These are phyloP conservation scores for Podarcis cretensis DNA, from an alignment of 2,113 vertebrate genomes.

Conservation along the genomic window DNA sequence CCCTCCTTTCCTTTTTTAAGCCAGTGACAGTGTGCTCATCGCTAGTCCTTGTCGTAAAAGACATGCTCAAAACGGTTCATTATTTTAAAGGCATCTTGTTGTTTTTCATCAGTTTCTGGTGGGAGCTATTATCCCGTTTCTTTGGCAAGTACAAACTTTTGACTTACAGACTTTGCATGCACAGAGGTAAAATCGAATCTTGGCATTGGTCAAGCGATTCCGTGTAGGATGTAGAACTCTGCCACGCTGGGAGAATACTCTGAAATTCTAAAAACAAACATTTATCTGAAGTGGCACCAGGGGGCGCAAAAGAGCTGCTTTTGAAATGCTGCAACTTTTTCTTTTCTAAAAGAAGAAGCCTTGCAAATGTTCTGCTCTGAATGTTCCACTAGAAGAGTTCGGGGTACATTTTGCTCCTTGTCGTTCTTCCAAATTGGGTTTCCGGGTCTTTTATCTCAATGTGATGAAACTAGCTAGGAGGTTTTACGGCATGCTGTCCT, in stretches of 20 bases:
- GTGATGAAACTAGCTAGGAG: conserved; percentile 33
- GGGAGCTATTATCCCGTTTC: not conserved
- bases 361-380: not conserved
- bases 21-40: not conserved
- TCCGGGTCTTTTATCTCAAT: conserved; percentile 20
- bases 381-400: not conserved
- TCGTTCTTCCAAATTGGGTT: conserved; percentile 15
- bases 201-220: not conserved
- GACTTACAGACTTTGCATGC: not conserved
- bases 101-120: not conserved
- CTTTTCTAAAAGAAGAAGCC: not conserved
- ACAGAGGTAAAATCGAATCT: not conserved
- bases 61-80: not conserved
- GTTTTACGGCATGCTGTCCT: conserved; percentile 65
- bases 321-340: not conserved
- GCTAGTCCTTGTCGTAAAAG: not conserved
- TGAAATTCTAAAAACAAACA: not conserved
- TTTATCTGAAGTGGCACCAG: not conserved
- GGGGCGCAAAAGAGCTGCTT: conserved; percentile 23
- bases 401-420: not conserved
- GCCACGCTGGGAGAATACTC: not conserved
- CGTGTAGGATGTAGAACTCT: not conserved
- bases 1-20: not conserved
- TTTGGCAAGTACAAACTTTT: accelerated
- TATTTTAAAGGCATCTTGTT: not conserved